Evolutionary conservation across 2,797 vertebrate species (phyloP), one percentile per base, ranked within the genome.

Genomic region (Characodon lateralis): DNA sequence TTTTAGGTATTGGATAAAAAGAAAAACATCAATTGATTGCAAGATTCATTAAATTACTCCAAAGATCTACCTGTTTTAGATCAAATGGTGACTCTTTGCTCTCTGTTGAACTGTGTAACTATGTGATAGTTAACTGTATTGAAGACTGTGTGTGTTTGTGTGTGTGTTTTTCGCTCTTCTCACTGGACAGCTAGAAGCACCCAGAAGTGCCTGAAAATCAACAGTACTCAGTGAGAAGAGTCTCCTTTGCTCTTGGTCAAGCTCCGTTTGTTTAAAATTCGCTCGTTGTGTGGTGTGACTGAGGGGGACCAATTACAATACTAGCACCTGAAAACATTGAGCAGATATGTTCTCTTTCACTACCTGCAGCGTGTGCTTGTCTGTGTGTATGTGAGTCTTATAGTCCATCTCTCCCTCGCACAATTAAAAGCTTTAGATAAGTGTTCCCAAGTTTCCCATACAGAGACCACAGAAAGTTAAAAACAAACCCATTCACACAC

Each of bases 181-280:
- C 87, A 69, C 65, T 85, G 79, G 90, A 88, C 81, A 84, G 66
- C 75, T 58, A 82, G 73, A 88, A 90, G 82, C 81, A 84, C 87
- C 70, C 80, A 87, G 78, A 87, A 93, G 85, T 89, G 86, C 82
- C 78, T 83, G 88, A 85, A 87, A 88, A 88, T 83, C 75, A 89
- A 87, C 87, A 85, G 84, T 61, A 78, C 83, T 87, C 83, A 55
- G 46, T 76, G 76, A 87, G 69, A 72, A 84, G 10, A 39, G 20
- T 80, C 71, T 69, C 66, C 31, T 55, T n/a, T 70, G 50, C 58
- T 71, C 50, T 79, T 83, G 78, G 71, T 71, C 59, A 68, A 81
- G 22, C 76, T 83, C 50, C 72, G 50, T 63, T 78, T 85, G 73
- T 80, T 81, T 82, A 56, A 83, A 75, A 73, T 78, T 35, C 71